Evolutionary conservation across 2,797 vertebrate genomes (phyloP).

Genomic region (Cichlasoma orientale): DNA sequence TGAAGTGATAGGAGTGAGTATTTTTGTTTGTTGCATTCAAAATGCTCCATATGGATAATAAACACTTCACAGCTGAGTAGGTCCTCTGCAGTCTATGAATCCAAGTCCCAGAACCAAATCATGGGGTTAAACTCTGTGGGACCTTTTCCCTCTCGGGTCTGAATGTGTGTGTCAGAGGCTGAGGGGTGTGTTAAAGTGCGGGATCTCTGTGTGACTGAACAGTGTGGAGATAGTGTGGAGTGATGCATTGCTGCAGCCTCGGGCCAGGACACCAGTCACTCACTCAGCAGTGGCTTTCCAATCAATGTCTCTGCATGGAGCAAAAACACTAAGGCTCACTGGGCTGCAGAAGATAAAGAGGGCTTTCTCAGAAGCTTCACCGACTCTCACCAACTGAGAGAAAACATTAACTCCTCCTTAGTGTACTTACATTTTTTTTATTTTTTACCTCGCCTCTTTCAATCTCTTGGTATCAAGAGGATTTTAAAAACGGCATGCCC

Average conservation of each 20-base stretch:
- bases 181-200: constrained; percentile 41
- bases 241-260: constrained; percentile 73
- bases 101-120: not conserved
- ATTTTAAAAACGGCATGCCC: not conserved
- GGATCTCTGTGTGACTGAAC: constrained; percentile 47
- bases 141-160: constrained; percentile 16
- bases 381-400: constrained; percentile 3
- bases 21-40: not conserved
- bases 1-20: not conserved
- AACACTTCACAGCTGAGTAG: not conserved
- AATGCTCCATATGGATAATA: constrained; percentile 2
- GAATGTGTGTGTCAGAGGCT: constrained; percentile 25
- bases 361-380: constrained; percentile 18
- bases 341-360: constrained; percentile 32
- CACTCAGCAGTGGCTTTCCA: constrained; percentile 65
- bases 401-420: not conserved
- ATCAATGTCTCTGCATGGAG: constrained; percentile 70
- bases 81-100: not conserved
- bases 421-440: not conserved
- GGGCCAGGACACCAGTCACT: constrained; percentile 73
- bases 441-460: not conserved
- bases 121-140: constrained; percentile 9
- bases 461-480: not conserved
- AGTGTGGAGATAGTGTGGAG: constrained; percentile 51
- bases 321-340: constrained; percentile 44